Base-by-base conservation (phyloP, 2,797 vertebrate species). In the Falco naumanni region DNA sequence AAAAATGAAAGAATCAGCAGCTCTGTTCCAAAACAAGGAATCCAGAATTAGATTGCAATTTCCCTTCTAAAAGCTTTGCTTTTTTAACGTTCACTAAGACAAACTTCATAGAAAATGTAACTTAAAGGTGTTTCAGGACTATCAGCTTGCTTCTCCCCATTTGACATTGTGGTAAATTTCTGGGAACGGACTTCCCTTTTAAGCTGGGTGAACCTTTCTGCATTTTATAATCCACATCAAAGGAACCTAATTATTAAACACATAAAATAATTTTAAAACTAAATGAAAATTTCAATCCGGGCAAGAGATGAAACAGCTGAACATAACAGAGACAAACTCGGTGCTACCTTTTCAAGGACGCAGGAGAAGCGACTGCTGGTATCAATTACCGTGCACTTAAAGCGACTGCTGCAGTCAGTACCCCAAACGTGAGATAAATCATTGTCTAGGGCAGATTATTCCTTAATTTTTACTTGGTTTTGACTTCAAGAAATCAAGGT, bases 21-120 rank as follows among this genome's bases (percentile, higher is more conserved):
- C 92, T 81, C 87, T 79, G 80, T 50, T 91, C 81, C 87, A 96
- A 96, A 95, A 95, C 90, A 93, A 72, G 89, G 84, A 45, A 84
- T 77, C 43, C 80, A 84, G 54, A 93, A 89, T 51, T 69, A 81
- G 60, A 50, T 57, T 64, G 72, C 9, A 22, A 51, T 48, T 95
- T 59, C 65, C 91, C 71, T 90, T 65, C 37, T 2, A 50, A 91
- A 70, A 84, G 21, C 16, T 59, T 89, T 66, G 65, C 14, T 64
- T 86, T 79, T 71, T 41, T 33, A 78, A 53, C 15, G 4, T 19
- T 69, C 45, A 18, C 37, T 2, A 33, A 68, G 48, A 39, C 10
- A 82, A 75, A 70, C 47, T 60, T 14, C 12, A 29, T 7, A 37
- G 45, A 86, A 93, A 84, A 54, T 0, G 3, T 10, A 71, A n/a